Conservation (phyloP, 53 echinoderm and acorn worm genomes). For the Astropecten irregularis region DNA sequence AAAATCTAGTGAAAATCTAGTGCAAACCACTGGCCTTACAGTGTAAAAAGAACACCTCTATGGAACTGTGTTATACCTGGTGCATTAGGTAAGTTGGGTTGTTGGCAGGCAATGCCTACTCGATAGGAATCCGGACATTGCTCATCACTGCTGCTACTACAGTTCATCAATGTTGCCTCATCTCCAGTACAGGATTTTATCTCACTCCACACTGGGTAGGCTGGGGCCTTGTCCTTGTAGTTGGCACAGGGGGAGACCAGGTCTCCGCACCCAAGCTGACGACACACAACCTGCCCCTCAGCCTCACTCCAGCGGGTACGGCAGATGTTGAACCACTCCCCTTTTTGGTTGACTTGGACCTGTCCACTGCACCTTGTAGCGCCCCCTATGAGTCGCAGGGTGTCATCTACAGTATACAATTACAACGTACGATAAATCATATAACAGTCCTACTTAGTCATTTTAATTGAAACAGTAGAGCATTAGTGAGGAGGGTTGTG, state of each 20-base stretch:
- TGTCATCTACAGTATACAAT: constrained; percentile 31
- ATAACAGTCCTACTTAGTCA: too few relatives aligned
- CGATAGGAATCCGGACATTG: constrained; percentile 16
- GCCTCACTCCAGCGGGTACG: constrained; percentile 25
- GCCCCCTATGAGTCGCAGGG: constrained; percentile 7
- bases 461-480: too few relatives aligned
- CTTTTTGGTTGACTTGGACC: constrained; percentile 13
- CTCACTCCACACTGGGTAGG: constrained; percentile 23
- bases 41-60: too few relatives aligned
- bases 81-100: not conserved
- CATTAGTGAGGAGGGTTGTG: too few relatives aligned
- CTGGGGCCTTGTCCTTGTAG: constrained; percentile 22
- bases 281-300: constrained; percentile 27
- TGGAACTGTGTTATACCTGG: too few relatives aligned
- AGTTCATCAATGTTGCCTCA: constrained; percentile 15
- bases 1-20: too few relatives aligned
- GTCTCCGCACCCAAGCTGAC: constrained; percentile 39
- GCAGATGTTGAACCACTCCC: constrained; percentile 13
- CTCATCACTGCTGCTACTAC: not conserved
- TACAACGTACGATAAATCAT: too few relatives aligned
- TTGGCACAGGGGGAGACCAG: constrained; percentile 41
- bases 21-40: too few relatives aligned
- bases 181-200: constrained; percentile 3
- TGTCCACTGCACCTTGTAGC: constrained; percentile 41
- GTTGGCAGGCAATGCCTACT: constrained; percentile 30